Conservation (phyloP, 2,113 vertebrate species). For the Hippocampus mohnikei region DNA sequence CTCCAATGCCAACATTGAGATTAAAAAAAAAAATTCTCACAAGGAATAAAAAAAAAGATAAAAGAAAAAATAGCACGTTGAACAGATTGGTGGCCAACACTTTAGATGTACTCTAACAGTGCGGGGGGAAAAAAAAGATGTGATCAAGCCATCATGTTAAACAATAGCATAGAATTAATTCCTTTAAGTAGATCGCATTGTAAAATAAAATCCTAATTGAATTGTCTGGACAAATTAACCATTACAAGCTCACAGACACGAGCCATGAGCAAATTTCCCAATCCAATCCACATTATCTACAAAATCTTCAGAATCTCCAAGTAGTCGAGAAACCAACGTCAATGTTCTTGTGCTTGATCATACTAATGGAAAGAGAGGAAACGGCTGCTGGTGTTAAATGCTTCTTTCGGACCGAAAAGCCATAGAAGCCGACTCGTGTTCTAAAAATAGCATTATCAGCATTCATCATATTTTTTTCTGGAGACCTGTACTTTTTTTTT, state of each 20-base stretch:
- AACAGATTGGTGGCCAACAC: neutral
- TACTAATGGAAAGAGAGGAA: neutral
- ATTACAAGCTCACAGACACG: neutral
- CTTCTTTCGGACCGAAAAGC: constrained; percentile 21
- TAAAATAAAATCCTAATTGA: neutral
- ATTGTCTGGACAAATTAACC: neutral
- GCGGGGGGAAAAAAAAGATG: neutral
- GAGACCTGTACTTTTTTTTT: neutral
- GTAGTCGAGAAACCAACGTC: neutral
- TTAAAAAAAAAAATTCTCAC: neutral
- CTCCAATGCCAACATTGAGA: neutral
- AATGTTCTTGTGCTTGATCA: neutral
- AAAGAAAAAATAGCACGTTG: neutral
- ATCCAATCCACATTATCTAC: neutral
- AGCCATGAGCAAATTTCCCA: neutral
- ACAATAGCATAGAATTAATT: neutral
- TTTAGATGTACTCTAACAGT: neutral
- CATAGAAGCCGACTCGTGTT: neutral
- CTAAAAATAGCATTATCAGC: constrained; percentile 64
- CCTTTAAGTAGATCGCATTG: neutral
- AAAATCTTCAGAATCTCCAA: neutral
- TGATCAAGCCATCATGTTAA: neutral
- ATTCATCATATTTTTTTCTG: neutral
- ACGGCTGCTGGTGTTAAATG: constrained; percentile 5
- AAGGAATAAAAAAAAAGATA: neutral